Evolutionary conservation across 2,888 invertebrate genomes (phyloP).

Genomic region (Yponomeuta plumbellus): DNA sequence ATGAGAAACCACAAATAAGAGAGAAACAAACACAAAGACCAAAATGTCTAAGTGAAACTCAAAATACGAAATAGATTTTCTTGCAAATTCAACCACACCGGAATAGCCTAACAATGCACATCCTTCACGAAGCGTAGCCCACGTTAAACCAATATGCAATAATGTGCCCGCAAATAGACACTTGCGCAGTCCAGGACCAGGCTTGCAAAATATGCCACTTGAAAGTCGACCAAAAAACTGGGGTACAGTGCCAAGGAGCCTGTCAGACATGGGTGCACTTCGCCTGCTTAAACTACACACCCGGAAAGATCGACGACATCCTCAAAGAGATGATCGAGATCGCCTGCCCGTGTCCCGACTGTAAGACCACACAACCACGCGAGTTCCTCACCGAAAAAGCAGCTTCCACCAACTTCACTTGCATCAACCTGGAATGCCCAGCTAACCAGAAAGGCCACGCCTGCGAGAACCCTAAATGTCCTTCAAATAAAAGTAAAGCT

Average conservation of each 20-base stretch:
- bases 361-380: constrained; percentile 40
- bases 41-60: no score
- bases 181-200: no score
- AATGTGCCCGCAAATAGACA: no score
- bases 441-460: not conserved
- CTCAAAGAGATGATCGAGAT: constrained; percentile 51
- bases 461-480: not conserved
- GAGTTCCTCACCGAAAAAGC: constrained; percentile 38
- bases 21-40: no score
- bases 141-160: no score
- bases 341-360: constrained; percentile 63
- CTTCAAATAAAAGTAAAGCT: not conserved
- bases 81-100: no score
- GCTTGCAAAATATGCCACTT: constrained; percentile 56
- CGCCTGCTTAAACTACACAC: constrained; percentile 54
- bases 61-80: no score
- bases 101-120: no score
- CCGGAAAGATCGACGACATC: constrained; percentile 56
- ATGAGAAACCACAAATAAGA: no score
- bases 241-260: constrained; percentile 55
- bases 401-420: not conserved
- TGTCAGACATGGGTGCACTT: constrained; percentile 59
- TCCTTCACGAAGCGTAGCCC: no score
- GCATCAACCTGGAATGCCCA: not conserved
- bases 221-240: constrained; percentile 44